Conservation (phyloP, 2,113 vertebrate genomes). For the Ailurus styani region DNA sequence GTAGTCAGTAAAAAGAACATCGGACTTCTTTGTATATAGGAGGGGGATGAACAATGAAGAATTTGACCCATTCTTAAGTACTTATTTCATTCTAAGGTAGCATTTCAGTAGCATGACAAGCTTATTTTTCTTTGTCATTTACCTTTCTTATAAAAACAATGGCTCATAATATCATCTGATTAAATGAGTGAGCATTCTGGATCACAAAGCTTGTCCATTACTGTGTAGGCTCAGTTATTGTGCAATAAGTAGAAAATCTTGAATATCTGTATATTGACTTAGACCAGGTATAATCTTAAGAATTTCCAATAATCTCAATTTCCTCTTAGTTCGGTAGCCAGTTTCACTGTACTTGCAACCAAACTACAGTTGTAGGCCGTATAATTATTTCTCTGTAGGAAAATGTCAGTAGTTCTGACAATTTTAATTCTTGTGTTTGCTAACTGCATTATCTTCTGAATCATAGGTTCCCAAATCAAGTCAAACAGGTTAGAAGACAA, state of each 20-base stretch:
- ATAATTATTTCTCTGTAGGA: conserved; percentile 61
- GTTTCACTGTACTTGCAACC: neutral
- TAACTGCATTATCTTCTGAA: conserved; percentile 60
- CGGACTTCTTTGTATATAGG: neutral
- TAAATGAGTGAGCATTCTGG: neutral
- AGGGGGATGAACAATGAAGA: neutral
- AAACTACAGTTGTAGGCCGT: conserved; percentile 19
- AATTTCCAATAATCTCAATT: conserved; percentile 22
- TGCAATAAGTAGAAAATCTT: conserved; percentile 31
- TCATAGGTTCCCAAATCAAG: conserved; percentile 69
- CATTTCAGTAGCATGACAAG: neutral
- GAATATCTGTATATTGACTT: neutral
- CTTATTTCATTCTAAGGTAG: neutral
- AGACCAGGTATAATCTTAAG: neutral
- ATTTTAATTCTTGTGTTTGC: conserved; percentile 67
- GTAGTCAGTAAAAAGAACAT: neutral
- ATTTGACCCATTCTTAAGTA: neutral
- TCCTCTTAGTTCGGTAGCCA: neutral
- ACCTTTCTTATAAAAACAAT: conserved; percentile 38
- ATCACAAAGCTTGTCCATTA: neutral
- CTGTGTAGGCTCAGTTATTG: neutral
- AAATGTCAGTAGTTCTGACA: conserved; percentile 67
- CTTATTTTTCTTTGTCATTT: conserved; percentile 11
- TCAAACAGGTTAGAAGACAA: conserved; percentile 71
- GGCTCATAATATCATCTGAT: neutral